These are phyloP conservation scores for Grammomys dolichurus DNA, from an alignment of 2,113 vertebrate genomes.

Conservation along the genomic window DNA sequence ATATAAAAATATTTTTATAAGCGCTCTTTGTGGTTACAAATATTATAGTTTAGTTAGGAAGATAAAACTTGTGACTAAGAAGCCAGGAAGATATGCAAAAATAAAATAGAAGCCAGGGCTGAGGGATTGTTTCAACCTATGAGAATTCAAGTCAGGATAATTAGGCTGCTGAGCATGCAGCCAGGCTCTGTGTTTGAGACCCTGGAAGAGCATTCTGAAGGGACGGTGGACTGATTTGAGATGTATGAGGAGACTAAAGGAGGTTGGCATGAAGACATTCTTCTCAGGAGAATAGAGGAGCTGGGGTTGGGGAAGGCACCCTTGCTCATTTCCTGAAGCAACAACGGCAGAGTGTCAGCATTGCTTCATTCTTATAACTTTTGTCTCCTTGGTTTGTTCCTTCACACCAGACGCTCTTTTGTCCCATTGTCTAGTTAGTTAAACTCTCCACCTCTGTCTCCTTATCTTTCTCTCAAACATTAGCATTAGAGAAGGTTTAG, in stretches of 20 bases:
- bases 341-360: no score
- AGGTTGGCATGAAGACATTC: neutral
- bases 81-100: conserved; percentile 65
- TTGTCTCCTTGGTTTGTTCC: neutral
- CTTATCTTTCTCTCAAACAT: neutral
- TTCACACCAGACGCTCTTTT: neutral
- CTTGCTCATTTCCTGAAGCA: neutral
- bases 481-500: neutral
- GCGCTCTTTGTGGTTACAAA: conserved; percentile 72
- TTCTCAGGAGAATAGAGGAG: neutral
- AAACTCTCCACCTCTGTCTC: accelerated
- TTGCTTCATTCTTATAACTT: neutral
- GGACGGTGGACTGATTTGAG: neutral
- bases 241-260: neutral
- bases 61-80: conserved; percentile 65
- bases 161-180: neutral
- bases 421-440: no score
- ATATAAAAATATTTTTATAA: conserved; percentile 76
- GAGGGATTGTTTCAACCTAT: neutral
- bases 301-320: accelerated
- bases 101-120: conserved; percentile 37
- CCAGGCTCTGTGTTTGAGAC: neutral
- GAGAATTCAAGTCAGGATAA: neutral
- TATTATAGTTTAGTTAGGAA: conserved; percentile 71
- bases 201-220: neutral